phyloP scores from a whole-genome alignment of 1,140 invertebrate genomes.

The Achatina immaculata region DNA sequence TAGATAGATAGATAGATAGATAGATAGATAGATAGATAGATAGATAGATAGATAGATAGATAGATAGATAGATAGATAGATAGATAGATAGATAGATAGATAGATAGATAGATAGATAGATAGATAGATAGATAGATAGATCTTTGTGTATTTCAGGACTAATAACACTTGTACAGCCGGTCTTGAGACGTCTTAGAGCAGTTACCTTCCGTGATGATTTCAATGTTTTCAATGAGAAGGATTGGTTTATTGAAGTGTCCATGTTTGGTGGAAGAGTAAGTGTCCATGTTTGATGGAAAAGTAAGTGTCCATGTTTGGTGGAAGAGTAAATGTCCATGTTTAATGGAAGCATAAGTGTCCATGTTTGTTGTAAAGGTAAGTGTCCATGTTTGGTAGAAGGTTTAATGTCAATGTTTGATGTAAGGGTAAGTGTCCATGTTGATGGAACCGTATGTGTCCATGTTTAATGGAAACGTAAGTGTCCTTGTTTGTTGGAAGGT shows the following conservation, averaged over 20 bases:
- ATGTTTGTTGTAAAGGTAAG: too few relatives aligned
- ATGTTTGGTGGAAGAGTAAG: slow-evolving; percentile 57
- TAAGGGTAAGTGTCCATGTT: too few relatives aligned
- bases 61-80: slow-evolving; percentile 1
- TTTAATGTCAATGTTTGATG: too few relatives aligned
- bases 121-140: not conserved
- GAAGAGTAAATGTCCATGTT: too few relatives aligned
- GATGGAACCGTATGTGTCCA: too few relatives aligned
- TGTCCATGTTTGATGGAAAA: not conserved
- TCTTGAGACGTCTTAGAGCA: slow-evolving; percentile 23
- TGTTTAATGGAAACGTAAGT: too few relatives aligned
- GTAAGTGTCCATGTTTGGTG: too few relatives aligned
- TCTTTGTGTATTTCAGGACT: too few relatives aligned
- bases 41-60: slow-evolving; percentile 6
- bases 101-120: slow-evolving; percentile 4
- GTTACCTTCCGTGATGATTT: slow-evolving; percentile 78
- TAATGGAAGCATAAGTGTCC: too few relatives aligned
- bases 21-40: not conserved
- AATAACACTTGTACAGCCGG: not conserved
- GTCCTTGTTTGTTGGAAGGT: too few relatives aligned
- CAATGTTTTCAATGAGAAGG: slow-evolving; percentile 72
- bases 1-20: not conserved
- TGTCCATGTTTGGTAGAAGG: too few relatives aligned
- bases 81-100: not conserved
- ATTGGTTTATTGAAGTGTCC: slow-evolving; percentile 79